phyloP scores from a whole-genome alignment of 2,888 invertebrate species.

The Cantharis lateralis region DNA sequence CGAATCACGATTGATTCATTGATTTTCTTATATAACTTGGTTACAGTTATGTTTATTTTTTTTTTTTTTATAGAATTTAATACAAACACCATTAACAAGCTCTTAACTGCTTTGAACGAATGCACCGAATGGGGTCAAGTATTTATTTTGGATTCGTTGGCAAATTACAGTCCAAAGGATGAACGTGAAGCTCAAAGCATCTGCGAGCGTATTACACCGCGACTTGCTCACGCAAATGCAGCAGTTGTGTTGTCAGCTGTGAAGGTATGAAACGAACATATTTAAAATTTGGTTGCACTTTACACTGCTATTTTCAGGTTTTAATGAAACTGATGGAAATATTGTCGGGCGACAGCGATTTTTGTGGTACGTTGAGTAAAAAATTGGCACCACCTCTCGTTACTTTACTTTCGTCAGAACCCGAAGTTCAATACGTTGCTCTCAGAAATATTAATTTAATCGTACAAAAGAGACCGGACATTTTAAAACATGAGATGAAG shows the following conservation, averaged over 20 bases:
- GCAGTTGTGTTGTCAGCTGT: constrained; percentile 98
- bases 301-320: constrained; percentile 57
- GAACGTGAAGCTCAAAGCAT: constrained; percentile 98
- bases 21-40: too few relatives aligned
- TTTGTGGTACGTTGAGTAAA: constrained; percentile 90
- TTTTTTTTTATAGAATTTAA: constrained; percentile 82
- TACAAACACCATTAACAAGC: constrained; percentile 96
- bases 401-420: constrained; percentile 95
- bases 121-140: constrained; percentile 99
- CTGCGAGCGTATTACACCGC: constrained; percentile 95
- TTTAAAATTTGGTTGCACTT: neutral
- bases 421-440: constrained; percentile 99
- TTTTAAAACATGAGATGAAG: constrained; percentile 99
- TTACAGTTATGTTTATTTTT: neutral
- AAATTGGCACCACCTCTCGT: constrained; percentile 99
- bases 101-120: constrained; percentile 96
- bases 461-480: constrained; percentile 98
- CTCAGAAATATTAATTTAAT: constrained; percentile 97
- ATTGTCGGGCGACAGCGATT: constrained; percentile 90
- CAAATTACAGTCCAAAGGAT: constrained; percentile 96
- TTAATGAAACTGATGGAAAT: constrained; percentile 99
- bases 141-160: constrained; percentile 95
- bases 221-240: constrained; percentile 98
- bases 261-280: constrained; percentile 67
- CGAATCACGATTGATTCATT: too few relatives aligned